These are phyloP conservation scores for Benthosema pterotum DNA, from an alignment of 2,797 vertebrate species.

Conservation along the genomic window DNA sequence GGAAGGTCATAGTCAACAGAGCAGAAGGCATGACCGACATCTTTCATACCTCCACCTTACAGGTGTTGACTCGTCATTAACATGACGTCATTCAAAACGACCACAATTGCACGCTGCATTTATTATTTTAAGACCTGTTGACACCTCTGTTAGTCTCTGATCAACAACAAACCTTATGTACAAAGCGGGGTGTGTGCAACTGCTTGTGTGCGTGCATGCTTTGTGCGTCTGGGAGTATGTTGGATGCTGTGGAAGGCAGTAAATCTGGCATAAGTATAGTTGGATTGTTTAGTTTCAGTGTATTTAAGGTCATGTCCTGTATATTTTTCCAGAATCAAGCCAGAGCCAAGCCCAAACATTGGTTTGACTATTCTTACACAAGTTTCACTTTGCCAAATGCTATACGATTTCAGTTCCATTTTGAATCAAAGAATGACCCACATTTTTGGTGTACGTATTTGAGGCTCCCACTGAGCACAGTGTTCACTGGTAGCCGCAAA, in stretches of 20 bases:
- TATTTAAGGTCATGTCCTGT: slow-evolving; percentile 36
- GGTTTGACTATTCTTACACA: slow-evolving; percentile 38
- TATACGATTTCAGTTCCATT: slow-evolving; percentile 21
- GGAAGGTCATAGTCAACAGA: slow-evolving; percentile 47
- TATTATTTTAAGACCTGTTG: slow-evolving; percentile 39
- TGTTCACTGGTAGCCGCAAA: slow-evolving; percentile 4
- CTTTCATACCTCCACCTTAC: slow-evolving; percentile 39
- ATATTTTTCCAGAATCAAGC: slow-evolving; percentile 32
- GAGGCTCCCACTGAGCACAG: slow-evolving; percentile 10
- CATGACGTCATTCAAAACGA: not conserved
- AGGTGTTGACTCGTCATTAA: slow-evolving; percentile 3
- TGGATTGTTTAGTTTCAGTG: slow-evolving; percentile 12
- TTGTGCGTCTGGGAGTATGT: slow-evolving; percentile 35
- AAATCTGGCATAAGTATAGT: slow-evolving; percentile 44
- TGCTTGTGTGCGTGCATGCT: slow-evolving; percentile 43
- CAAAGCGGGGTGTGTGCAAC: slow-evolving; percentile 24
- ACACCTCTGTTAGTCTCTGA: too few species aligned
- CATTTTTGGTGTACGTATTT: slow-evolving; percentile 8
- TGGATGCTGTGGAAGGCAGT: slow-evolving; percentile 39
- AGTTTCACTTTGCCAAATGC: slow-evolving; percentile 33
- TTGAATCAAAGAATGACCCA: slow-evolving; percentile 17
- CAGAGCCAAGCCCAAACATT: slow-evolving; percentile 42
- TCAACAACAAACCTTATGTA: too few species aligned
- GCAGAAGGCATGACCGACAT: slow-evolving; percentile 21
- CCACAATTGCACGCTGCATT: slow-evolving; percentile 29